phyloP scores from a whole-genome alignment of 2,888 invertebrate genomes.

The Harpagoxenus sublaevis region DNA sequence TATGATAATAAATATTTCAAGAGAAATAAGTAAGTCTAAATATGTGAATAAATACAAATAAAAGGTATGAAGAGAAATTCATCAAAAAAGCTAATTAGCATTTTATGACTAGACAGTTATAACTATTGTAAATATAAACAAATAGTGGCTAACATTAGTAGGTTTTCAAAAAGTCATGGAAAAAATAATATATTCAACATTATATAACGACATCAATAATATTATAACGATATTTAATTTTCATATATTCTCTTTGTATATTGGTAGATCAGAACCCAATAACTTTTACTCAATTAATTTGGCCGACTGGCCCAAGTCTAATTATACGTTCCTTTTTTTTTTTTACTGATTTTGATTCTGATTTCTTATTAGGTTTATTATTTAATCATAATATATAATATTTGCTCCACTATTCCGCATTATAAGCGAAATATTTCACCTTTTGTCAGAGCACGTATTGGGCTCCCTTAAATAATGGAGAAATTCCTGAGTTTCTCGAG shows the following conservation, averaged over 20 bases:
- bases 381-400: neutral
- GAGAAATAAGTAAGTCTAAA: neutral
- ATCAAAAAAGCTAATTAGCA: neutral
- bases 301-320: neutral
- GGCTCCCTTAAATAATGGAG: slow-evolving; percentile 49
- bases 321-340: neutral
- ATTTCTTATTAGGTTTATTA: neutral
- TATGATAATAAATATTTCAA: neutral
- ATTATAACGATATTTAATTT: neutral
- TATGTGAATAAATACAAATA: neutral
- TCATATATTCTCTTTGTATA: neutral
- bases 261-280: neutral
- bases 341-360: neutral
- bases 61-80: neutral
- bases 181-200: neutral
- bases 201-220: no score
- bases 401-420: neutral
- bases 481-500: slow-evolving; percentile 53
- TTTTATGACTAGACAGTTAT: neutral
- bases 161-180: neutral
- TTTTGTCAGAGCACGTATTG: slow-evolving; percentile 47
- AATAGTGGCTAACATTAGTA: neutral
- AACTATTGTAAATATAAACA: neutral
- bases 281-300: neutral
- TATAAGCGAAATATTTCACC: slow-evolving; percentile 29